phyloP scores from a whole-genome alignment of 2,113 vertebrate species.

The Cheilinus undulatus region DNA sequence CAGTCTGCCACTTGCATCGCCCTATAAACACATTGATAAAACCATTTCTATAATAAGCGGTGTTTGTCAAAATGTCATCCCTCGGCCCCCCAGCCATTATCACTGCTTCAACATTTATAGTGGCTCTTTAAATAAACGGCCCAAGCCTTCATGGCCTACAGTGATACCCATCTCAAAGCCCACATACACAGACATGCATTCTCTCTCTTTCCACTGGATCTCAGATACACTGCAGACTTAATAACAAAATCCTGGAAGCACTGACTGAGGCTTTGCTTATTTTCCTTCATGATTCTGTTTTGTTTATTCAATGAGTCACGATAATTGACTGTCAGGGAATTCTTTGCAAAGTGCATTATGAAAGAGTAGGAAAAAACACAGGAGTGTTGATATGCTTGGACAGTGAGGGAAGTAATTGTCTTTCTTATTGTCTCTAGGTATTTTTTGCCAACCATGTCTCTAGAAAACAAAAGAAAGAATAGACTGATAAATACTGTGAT shows the following conservation, averaged over 20 bases:
- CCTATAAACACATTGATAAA: conserved; percentile 82
- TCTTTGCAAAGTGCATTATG: not conserved
- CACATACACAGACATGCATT: conserved; percentile 18
- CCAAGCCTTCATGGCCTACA: conserved; percentile 61
- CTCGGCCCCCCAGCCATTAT: conserved; percentile 74
- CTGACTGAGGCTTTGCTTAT: not conserved
- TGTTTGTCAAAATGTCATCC: conserved; percentile 83
- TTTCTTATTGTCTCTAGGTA: no score
- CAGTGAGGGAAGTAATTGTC: no score
- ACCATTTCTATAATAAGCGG: conserved; percentile 84
- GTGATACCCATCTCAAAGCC: conserved; percentile 60
- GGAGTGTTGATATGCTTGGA: not conserved
- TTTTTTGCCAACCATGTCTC: no score
- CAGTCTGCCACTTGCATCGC: conserved; percentile 46
- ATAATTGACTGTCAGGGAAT: conserved; percentile 16
- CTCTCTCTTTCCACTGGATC: conserved; percentile 15
- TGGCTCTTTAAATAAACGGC: conserved; percentile 80
- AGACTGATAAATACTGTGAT: no score
- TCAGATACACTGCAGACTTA: conserved; percentile 22
- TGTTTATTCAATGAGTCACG: not conserved
- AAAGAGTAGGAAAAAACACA: not conserved
- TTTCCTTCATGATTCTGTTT: no score
- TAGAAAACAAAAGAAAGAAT: no score
- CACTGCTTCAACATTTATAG: conserved; percentile 80
- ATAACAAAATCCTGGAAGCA: conserved; percentile 33